Percentiles rank a stretch among this genome's conserved stretches.
These are phyloP conservation scores for Dromiciops gliroides DNA, from an alignment of 2,113 vertebrate genomes.

Conservation along the genomic window DNA sequence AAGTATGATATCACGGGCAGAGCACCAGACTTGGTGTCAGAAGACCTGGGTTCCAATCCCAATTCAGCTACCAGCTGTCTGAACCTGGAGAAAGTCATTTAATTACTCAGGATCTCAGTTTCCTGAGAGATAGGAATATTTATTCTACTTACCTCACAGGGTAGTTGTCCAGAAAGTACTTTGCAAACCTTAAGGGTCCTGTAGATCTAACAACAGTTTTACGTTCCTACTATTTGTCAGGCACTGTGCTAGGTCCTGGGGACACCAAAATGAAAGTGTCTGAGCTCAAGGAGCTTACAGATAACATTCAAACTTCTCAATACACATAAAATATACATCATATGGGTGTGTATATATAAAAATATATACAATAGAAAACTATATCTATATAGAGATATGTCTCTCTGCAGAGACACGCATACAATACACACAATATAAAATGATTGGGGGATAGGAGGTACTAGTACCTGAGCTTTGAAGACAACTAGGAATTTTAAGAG, in stretches of 20 bases:
- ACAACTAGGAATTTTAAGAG: slow-evolving; percentile 37
- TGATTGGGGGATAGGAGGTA: neutral
- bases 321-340: neutral
- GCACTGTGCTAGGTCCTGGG: neutral
- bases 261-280: neutral
- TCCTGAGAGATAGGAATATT: neutral
- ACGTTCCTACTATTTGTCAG: neutral
- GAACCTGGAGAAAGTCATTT: neutral
- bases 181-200: neutral
- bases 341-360: rapidly evolving
- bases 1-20: neutral
- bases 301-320: neutral
- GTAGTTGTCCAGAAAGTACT: neutral
- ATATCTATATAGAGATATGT: neutral
- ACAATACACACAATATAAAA: neutral
- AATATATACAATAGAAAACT: no score
- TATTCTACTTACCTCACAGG: neutral
- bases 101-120: neutral
- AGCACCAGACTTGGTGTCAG: neutral
- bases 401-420: neutral
- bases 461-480: slow-evolving; percentile 19
- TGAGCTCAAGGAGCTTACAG: neutral
- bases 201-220: neutral
- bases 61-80: neutral
- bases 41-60: neutral